Evolutionary conservation across 2,888 invertebrate species (phyloP).

Genomic region (Synergus gifuensis): DNA sequence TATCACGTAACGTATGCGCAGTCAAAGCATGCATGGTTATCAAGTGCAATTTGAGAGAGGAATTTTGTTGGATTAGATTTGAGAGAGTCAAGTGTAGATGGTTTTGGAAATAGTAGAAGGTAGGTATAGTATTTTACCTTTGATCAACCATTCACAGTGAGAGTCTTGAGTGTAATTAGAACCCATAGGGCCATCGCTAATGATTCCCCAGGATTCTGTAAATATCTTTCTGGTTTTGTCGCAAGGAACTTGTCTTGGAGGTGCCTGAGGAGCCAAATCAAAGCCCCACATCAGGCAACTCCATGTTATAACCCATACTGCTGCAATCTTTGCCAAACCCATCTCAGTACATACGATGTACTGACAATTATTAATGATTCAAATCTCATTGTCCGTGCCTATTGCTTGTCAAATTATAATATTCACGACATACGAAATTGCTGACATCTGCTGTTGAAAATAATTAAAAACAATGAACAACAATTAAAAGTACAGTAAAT

Average conservation of each 20-base stretch:
- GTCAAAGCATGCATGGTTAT: too few relatives aligned
- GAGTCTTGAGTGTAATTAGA: conserved; percentile 95
- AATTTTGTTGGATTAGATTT: too few relatives aligned
- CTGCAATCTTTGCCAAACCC: conserved; percentile 70
- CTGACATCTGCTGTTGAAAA: conserved; percentile 3
- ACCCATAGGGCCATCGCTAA: conserved; percentile 92
- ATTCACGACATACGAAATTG: neutral
- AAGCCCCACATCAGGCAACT: conserved; percentile 72
- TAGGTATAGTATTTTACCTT: conserved; percentile 80
- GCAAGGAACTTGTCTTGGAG: conserved; percentile 82
- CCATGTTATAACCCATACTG: conserved; percentile 74
- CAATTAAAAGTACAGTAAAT: neutral
- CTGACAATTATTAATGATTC: conserved; percentile 47
- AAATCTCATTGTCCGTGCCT: conserved; percentile 58
- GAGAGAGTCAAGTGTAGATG: too few relatives aligned
- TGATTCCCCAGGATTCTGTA: conserved; percentile 89
- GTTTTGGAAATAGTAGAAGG: neutral
- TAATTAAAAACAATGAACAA: neutral
- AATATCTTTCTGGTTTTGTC: conserved; percentile 91
- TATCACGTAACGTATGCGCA: too few relatives aligned
- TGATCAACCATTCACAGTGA: conserved; percentile 97
- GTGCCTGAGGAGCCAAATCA: conserved; percentile 71
- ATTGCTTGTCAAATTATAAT: conserved; percentile 24
- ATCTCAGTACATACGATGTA: conserved; percentile 68
- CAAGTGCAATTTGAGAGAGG: too few relatives aligned